phyloP scores from a whole-genome alignment of 2,113 vertebrate species.

The Mesembrinibis cayennensis region DNA sequence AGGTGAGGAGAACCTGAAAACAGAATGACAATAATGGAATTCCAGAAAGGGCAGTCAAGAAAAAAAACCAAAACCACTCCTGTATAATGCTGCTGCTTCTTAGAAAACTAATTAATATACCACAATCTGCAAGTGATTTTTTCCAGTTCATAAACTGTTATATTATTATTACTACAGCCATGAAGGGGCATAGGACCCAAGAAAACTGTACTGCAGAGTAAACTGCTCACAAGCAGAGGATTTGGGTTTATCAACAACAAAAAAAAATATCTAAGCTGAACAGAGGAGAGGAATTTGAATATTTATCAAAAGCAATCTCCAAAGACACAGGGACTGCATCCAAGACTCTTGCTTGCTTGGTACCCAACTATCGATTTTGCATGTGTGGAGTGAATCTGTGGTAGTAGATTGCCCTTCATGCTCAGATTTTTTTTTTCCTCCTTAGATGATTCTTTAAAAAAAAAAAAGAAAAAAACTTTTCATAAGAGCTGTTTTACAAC shows the following conservation, averaged over 20 bases:
- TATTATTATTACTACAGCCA: not conserved
- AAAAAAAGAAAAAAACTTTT: not conserved
- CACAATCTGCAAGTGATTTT: not conserved
- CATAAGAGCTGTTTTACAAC: not conserved
- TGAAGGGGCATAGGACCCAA: not conserved
- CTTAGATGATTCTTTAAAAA: not conserved
- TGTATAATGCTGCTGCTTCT: not conserved
- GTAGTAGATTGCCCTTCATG: not conserved
- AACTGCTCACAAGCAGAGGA: not conserved
- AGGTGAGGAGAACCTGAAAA: not conserved
- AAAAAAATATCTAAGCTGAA: not conserved
- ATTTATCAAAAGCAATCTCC: not conserved
- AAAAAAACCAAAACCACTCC: not conserved
- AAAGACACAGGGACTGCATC: not conserved
- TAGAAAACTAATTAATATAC: not conserved
- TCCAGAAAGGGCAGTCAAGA: not conserved
- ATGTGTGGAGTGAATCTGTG: not conserved
- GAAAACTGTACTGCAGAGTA: not conserved
- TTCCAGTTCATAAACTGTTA: not conserved
- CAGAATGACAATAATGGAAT: not conserved
- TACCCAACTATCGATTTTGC: not conserved
- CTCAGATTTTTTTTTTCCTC: not conserved
- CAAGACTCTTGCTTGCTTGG: not conserved
- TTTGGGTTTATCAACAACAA: not conserved
- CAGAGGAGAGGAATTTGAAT: fast-evolving